Conservation (phyloP, 2,888 invertebrate genomes). For the Rotaria macrura region DNA sequence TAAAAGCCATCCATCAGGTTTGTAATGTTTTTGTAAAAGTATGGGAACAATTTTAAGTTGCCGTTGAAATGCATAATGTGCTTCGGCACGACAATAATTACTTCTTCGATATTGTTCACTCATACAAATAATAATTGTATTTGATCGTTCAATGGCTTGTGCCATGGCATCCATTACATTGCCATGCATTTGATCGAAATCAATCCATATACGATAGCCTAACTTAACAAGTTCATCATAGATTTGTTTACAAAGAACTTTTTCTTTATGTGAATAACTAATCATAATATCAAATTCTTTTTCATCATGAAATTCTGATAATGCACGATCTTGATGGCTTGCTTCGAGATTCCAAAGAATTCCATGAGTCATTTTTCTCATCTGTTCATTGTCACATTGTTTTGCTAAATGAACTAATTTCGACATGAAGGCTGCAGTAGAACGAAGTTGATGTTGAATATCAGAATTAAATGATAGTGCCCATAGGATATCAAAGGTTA, state of each 20-base stretch:
- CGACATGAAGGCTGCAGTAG: not conserved
- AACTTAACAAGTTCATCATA: not conserved
- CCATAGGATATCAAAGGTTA: not conserved
- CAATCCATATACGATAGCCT: not conserved
- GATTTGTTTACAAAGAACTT: not conserved
- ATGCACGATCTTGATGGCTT: not conserved
- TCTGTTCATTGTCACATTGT: not conserved
- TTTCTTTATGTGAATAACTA: conserved; percentile 16
- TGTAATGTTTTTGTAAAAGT: not conserved
- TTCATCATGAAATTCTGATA: not conserved
- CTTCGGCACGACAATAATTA: conserved; percentile 20
- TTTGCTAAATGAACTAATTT: not conserved
- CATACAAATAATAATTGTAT: not conserved
- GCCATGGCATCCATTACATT: conserved; percentile 9
- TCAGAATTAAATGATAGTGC: not conserved
- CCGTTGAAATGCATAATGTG: conserved; percentile 2
- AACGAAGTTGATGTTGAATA: not conserved
- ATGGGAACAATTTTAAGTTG: not conserved
- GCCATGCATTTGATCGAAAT: conserved; percentile 10
- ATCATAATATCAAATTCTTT: conserved; percentile 16
- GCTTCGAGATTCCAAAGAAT: conserved; percentile 20
- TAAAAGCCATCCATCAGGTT: conserved; percentile 15
- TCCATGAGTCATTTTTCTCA: not conserved
- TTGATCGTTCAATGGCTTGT: not conserved
- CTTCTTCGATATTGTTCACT: conserved; percentile 5